phyloP scores from a whole-genome alignment of 2,113 vertebrate genomes.

The Vombatus ursinus region DNA sequence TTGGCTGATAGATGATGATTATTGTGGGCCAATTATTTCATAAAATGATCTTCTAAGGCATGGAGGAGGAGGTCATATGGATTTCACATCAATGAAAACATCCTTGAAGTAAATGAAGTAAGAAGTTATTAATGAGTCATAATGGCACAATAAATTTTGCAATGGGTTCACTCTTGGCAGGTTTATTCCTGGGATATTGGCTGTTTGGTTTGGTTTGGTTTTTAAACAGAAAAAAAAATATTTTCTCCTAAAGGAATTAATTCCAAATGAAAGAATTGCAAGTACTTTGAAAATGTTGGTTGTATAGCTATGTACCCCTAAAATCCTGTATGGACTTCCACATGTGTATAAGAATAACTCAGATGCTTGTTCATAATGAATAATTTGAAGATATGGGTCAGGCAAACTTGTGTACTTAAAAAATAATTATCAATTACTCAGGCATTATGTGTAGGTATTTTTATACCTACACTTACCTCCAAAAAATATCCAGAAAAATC shows the following conservation, averaged over 20 bases:
- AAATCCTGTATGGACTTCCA: background rate
- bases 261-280: slow-evolving; percentile 7
- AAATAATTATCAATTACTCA: background rate
- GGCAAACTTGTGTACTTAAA: background rate
- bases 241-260: background rate
- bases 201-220: background rate
- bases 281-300: background rate
- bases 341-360: slow-evolving; percentile 10
- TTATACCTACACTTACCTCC: background rate
- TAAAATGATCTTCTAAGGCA: background rate
- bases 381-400: slow-evolving; percentile 21
- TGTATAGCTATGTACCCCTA: background rate
- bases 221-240: background rate
- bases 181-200: background rate
- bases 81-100: background rate
- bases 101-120: background rate
- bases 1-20: background rate
- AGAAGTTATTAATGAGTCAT: background rate
- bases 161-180: background rate
- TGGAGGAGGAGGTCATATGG: background rate
- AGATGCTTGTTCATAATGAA: slow-evolving; percentile 21
- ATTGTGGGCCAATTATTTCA: background rate
- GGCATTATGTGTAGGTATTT: background rate
- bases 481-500: background rate
- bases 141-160: background rate